Conservation (phyloP, 2,797 vertebrate species). For the Moxostoma hubbsi region DNA sequence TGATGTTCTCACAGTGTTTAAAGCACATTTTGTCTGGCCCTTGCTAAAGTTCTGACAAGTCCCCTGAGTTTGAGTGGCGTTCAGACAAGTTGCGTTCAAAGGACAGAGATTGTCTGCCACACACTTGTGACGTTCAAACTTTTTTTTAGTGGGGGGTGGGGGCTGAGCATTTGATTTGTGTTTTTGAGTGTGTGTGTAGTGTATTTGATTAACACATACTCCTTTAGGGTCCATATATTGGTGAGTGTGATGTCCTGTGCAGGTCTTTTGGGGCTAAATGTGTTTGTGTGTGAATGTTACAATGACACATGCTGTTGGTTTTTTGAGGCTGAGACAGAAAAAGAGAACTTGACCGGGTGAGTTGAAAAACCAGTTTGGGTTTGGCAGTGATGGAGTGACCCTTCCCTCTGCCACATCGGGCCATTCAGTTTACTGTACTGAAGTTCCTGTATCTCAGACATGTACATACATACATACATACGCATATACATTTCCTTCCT, state of each 20-base stretch:
- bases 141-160: background rate
- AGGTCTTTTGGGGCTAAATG: slow-evolving; percentile 15
- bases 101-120: slow-evolving; percentile 3
- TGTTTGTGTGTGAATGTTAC: slow-evolving; percentile 22
- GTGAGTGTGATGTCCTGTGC: background rate
- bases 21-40: background rate
- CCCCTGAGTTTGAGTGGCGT: slow-evolving; percentile 2
- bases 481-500: background rate
- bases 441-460: background rate
- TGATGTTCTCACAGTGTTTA: slow-evolving; percentile 15
- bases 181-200: slow-evolving; percentile 41
- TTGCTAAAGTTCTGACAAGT: slow-evolving; percentile 27
- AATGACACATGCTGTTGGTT: slow-evolving; percentile 21
- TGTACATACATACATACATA: too few species aligned
- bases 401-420: slow-evolving; percentile 13
- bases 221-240: slow-evolving; percentile 4
- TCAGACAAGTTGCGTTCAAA: slow-evolving; percentile 28
- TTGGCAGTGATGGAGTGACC: slow-evolving; percentile 24
- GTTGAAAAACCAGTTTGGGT: slow-evolving; percentile 35
- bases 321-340: slow-evolving; percentile 36
- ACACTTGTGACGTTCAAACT: background rate
- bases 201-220: slow-evolving; percentile 20
- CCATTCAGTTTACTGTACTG: background rate
- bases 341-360: slow-evolving; percentile 32
- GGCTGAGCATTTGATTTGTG: slow-evolving; percentile 10